Evolutionary conservation across 1,140 invertebrate genomes (phyloP).

Genomic region (Drosophila mayri): DNA sequence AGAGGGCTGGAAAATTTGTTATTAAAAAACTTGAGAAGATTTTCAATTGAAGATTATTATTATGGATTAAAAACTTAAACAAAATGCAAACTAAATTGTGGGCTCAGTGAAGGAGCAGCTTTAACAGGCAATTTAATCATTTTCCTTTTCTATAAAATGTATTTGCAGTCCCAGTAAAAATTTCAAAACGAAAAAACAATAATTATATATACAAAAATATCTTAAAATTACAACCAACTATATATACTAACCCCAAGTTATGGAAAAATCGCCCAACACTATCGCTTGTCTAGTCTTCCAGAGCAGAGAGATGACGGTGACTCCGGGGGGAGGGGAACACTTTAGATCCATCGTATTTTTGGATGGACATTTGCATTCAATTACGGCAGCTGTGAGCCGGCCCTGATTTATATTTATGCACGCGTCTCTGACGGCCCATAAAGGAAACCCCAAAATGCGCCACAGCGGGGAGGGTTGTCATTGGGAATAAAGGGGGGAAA

Average conservation of each 20-base stretch:
- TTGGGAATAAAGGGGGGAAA: not conserved
- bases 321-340: not conserved
- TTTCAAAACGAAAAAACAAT: not conserved
- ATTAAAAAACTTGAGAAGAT: not conserved
- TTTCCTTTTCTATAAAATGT: not conserved
- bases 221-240: not conserved
- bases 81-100: too few species aligned
- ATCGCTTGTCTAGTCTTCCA: not conserved
- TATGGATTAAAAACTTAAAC: too few species aligned
- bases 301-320: not conserved
- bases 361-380: conserved; percentile 82
- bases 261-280: not conserved
- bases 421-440: conserved; percentile 63
- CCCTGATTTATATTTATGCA: conserved; percentile 81
- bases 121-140: too few species aligned
- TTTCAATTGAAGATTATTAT: too few species aligned
- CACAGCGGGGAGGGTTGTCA: conserved; percentile 19
- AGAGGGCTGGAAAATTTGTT: not conserved
- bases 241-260: not conserved
- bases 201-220: not conserved
- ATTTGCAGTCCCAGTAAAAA: not conserved
- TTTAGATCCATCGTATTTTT: conserved; percentile 72
- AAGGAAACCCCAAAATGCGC: conserved; percentile 78
- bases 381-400: conserved; percentile 76
- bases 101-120: too few species aligned